phyloP scores from a whole-genome alignment of 2,888 invertebrate genomes.

The Xylota sylvarum region DNA sequence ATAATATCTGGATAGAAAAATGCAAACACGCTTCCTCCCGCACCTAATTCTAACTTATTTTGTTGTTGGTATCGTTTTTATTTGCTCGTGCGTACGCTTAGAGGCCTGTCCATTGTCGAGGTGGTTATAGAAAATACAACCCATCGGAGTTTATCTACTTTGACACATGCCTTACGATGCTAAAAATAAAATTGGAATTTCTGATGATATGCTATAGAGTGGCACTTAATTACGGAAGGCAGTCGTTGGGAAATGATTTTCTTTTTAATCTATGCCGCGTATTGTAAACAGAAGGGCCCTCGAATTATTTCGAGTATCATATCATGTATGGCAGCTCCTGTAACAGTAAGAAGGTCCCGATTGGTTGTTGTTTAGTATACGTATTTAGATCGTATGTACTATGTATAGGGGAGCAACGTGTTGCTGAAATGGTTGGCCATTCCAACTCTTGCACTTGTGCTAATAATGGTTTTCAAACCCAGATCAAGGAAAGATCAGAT shows the following conservation, averaged over 20 bases:
- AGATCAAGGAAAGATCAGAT: too few species aligned
- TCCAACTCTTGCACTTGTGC: too few species aligned
- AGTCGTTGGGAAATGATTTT: conserved; percentile 3
- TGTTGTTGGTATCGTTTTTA: conserved; percentile 1
- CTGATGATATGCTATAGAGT: background rate
- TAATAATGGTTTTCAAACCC: too few species aligned
- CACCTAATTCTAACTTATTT: conserved; percentile 32
- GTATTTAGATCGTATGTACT: too few species aligned
- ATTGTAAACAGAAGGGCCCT: background rate
- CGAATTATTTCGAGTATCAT: background rate
- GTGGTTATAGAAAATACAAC: background rate
- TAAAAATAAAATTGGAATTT: conserved; percentile 47
- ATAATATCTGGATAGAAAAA: background rate
- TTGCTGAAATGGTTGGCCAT: too few species aligned
- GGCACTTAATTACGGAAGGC: conserved; percentile 22
- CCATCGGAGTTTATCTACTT: background rate
- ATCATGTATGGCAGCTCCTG: background rate
- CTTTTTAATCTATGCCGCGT: background rate
- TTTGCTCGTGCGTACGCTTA: background rate
- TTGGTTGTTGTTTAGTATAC: too few species aligned
- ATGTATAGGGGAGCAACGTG: too few species aligned
- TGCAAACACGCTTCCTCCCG: conserved; percentile 13
- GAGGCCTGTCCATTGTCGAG: background rate
- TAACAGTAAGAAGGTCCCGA: too few species aligned
- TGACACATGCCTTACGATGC: conserved; percentile 8